phyloP scores from a whole-genome alignment of 2,113 vertebrate species.

The Dasypus novemcinctus region DNA sequence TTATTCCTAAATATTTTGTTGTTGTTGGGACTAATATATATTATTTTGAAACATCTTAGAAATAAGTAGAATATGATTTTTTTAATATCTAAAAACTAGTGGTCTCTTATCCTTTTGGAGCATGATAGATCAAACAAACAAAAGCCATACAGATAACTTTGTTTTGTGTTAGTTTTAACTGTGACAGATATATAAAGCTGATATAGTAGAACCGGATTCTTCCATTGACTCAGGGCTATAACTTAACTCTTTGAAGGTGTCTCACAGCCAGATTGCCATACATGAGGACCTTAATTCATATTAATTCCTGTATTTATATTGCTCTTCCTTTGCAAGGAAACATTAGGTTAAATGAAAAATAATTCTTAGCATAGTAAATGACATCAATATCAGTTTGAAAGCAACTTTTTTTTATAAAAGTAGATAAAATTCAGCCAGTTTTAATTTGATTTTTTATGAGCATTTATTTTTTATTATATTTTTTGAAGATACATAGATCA shows the following conservation, averaged over 20 bases:
- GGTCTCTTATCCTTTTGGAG: not conserved
- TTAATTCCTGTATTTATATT: not conserved
- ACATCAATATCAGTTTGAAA: not conserved
- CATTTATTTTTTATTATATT: no score
- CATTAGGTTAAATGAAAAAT: not conserved
- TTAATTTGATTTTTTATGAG: no score
- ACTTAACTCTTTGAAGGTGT: not conserved
- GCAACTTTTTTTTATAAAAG: constrained; percentile 1
- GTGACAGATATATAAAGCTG: not conserved
- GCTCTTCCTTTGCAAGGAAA: not conserved
- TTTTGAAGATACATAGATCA: no score
- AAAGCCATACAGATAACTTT: not conserved
- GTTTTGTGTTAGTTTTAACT: not conserved
- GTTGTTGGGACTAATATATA: not conserved
- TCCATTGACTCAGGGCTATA: not conserved
- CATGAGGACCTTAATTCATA: not conserved
- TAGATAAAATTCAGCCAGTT: not conserved
- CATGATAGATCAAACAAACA: not conserved
- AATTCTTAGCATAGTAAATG: not conserved
- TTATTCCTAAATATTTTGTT: constrained; percentile 34
- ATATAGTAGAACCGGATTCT: not conserved
- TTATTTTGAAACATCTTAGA: constrained; percentile 39
- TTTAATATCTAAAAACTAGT: not conserved
- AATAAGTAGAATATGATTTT: constrained; percentile 36
- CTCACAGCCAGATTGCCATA: not conserved